These are phyloP conservation scores for Trimorus sp. DNA, from an alignment of 2,888 invertebrate genomes.

Conservation along the genomic window DNA sequence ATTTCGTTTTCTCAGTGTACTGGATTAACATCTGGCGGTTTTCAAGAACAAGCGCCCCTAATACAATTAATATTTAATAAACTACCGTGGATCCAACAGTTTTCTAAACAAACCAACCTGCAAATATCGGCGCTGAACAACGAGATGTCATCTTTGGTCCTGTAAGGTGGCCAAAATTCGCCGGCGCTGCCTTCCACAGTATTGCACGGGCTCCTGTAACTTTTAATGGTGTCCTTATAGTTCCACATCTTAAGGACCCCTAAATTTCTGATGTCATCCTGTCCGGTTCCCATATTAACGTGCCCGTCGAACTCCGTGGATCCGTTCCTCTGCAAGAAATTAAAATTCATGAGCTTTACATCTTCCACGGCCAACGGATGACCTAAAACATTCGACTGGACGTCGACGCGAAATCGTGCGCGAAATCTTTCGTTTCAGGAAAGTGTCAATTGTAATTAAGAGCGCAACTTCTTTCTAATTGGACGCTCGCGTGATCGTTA, in stretches of 20 bases:
- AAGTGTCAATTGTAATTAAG: slow-evolving; percentile 41
- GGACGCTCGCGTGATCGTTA: slow-evolving; percentile 44
- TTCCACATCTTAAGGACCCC: slow-evolving; percentile 90
- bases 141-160: slow-evolving; percentile 84
- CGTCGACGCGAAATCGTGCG: not conserved
- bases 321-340: slow-evolving; percentile 87
- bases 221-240: slow-evolving; percentile 83
- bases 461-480: slow-evolving; percentile 45
- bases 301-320: slow-evolving; percentile 88
- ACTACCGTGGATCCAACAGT: no score
- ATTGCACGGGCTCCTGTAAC: slow-evolving; percentile 84
- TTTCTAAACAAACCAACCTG: slow-evolving; percentile 81
- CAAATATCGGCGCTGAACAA: slow-evolving; percentile 91
- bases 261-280: slow-evolving; percentile 84
- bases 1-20: no score
- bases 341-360: not conserved
- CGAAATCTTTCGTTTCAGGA: slow-evolving; percentile 25
- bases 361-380: slow-evolving; percentile 1
- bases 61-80: no score
- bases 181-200: slow-evolving; percentile 88
- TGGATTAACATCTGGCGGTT: no score
- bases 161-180: slow-evolving; percentile 89
- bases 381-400: slow-evolving; percentile 19
- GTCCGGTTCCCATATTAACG: slow-evolving; percentile 90
- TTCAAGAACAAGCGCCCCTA: not conserved